phyloP scores from a whole-genome alignment of 2,888 invertebrate species.

The Pristionchus arcanus region DNA sequence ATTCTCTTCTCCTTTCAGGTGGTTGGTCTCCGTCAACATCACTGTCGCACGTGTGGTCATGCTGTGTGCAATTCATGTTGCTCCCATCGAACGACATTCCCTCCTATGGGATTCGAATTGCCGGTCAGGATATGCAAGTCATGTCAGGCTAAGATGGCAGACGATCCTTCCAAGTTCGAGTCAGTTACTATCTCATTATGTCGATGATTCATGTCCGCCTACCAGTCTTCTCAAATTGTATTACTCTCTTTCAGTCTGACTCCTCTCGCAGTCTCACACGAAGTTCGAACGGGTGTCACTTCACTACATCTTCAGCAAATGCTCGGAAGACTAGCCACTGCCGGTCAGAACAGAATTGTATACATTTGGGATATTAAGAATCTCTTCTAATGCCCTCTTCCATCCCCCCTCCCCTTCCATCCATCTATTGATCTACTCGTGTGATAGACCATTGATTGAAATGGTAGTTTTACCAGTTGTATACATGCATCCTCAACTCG shows the following conservation, averaged over 20 bases:
- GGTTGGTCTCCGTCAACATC: conserved; percentile 81
- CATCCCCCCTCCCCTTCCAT: neutral
- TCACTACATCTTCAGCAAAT: conserved; percentile 91
- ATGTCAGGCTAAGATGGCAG: conserved; percentile 84
- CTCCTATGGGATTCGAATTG: conserved; percentile 97
- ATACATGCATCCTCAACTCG: conserved; percentile 45
- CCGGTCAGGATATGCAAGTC: conserved; percentile 95
- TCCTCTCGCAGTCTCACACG: conserved; percentile 94
- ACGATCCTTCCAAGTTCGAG: conserved; percentile 76
- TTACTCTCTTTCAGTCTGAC: conserved; percentile 86
- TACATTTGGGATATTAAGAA: conserved; percentile 83
- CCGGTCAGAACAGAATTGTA: conserved; percentile 95
- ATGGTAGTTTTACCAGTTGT: neutral
- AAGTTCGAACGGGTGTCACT: conserved; percentile 92
- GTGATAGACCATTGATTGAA: conserved; percentile 19
- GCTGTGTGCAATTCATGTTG: conserved; percentile 96
- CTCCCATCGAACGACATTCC: conserved; percentile 90
- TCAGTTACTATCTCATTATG: conserved; percentile 57
- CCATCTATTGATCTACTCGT: conserved; percentile 8
- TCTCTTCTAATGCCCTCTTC: conserved; percentile 60
- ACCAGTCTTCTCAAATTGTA: neutral
- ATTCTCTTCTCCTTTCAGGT: conserved; percentile 58
- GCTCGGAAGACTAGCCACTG: conserved; percentile 90
- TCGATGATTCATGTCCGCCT: neutral
- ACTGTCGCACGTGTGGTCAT: conserved; percentile 88